Conservation (phyloP, 2,797 vertebrate genomes). For the Artibeus lituratus region DNA sequence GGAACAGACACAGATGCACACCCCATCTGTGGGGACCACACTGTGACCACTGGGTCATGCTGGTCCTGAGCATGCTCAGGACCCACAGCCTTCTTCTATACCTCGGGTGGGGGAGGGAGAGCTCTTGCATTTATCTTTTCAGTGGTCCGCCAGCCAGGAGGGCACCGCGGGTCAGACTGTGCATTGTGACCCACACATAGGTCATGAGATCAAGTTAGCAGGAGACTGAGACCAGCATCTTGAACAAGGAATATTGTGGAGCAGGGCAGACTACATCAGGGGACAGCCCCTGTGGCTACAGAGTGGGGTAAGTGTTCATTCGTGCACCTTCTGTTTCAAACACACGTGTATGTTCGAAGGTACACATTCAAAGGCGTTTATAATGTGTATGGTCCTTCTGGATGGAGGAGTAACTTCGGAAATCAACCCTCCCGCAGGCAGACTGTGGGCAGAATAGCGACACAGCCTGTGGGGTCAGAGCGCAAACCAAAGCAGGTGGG, state of each 20-base stretch:
- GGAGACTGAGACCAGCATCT: neutral
- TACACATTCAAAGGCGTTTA: neutral
- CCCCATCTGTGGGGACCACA: neutral
- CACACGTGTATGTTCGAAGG: neutral
- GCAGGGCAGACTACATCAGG: neutral
- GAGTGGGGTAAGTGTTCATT: neutral
- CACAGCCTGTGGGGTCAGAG: neutral
- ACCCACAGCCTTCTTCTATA: neutral
- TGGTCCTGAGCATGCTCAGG: neutral
- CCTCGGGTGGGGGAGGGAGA: neutral
- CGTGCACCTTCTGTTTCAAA: neutral
- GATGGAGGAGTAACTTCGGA: neutral
- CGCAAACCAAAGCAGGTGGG: neutral
- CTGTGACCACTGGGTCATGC: too few species aligned
- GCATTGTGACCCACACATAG: neutral
- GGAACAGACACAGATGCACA: neutral
- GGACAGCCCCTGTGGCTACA: accelerated
- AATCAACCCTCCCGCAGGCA: neutral
- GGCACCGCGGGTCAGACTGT: neutral
- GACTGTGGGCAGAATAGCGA: neutral
- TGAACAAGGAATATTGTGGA: neutral
- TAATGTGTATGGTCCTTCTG: neutral
- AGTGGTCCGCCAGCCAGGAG: neutral
- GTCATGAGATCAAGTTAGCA: neutral
- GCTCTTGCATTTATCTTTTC: too few species aligned